Percentiles rank a stretch among this genome's conserved stretches.
Conservation (phyloP, 1,140 invertebrate species). For the Drosophila parvula region DNA sequence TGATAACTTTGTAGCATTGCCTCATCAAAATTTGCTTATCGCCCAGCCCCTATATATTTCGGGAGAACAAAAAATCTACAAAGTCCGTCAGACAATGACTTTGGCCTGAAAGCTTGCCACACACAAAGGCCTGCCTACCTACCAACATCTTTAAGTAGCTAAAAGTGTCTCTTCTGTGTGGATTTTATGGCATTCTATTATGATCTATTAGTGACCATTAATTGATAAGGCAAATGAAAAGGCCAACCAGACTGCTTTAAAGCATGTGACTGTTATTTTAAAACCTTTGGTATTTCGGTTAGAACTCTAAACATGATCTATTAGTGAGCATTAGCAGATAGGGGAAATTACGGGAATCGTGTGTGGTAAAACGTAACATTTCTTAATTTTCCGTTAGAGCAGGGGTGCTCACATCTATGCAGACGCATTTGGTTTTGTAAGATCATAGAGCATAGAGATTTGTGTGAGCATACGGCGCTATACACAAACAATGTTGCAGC, state of each 20-base stretch:
- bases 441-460: no score
- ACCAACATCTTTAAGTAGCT: slow-evolving; percentile 56
- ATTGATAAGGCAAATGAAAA: slow-evolving; percentile 61
- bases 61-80: slow-evolving; percentile 41
- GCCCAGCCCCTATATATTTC: slow-evolving; percentile 21
- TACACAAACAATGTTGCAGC: no score
- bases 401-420: no score
- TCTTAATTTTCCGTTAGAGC: neutral
- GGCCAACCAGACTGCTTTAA: slow-evolving; percentile 5
- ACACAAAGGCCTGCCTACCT: slow-evolving; percentile 44
- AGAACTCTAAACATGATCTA: slow-evolving; percentile 14
- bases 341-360: neutral
- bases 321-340: slow-evolving; percentile 21
- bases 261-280: slow-evolving; percentile 3
- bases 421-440: no score
- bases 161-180: slow-evolving; percentile 46
- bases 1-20: slow-evolving; percentile 46
- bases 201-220: slow-evolving; percentile 79
- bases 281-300: neutral
- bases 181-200: slow-evolving; percentile 70
- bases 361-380: slow-evolving; percentile 1
- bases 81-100: neutral
- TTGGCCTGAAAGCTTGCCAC: slow-evolving; percentile 33
- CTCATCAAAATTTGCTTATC: slow-evolving; percentile 68
- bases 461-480: no score